A percentile compares a stretch with the other conserved stretches of the same genome.
These are phyloP conservation scores for Hybos culiciformis DNA, from an alignment of 2,888 invertebrate genomes.

Conservation along the genomic window DNA sequence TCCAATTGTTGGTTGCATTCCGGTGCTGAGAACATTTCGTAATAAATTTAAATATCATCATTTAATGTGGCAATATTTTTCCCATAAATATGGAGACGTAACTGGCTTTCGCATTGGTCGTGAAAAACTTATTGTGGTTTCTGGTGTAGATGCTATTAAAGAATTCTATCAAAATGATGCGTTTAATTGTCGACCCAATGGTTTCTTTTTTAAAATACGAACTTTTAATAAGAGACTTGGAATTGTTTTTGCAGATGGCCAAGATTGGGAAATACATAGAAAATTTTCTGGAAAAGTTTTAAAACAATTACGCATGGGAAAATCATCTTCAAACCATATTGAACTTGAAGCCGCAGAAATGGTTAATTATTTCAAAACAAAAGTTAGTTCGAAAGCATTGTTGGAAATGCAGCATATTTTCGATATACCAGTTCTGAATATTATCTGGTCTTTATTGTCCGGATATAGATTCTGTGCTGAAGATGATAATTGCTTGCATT, in stretches of 20 bases:
- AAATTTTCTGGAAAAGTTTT: slow-evolving; percentile 52
- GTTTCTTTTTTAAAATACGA: slow-evolving; percentile 51
- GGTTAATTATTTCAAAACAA: slow-evolving; percentile 34
- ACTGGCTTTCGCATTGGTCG: slow-evolving; percentile 51
- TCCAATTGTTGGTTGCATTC: slow-evolving; percentile 41
- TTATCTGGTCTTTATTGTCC: slow-evolving; percentile 55
- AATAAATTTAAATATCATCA: slow-evolving; percentile 37
- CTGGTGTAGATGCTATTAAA: slow-evolving; percentile 45
- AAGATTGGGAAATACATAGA: slow-evolving; percentile 50
- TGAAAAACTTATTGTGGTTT: slow-evolving; percentile 46
- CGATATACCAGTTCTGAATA: slow-evolving; percentile 50
- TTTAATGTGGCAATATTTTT: slow-evolving; percentile 45
- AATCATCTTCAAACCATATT: slow-evolving; percentile 38
- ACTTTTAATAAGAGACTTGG: slow-evolving; percentile 53
- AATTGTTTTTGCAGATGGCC: slow-evolving; percentile 54
- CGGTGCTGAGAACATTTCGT: slow-evolving; percentile 28
- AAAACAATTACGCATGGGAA: slow-evolving; percentile 49
- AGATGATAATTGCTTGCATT: slow-evolving; percentile 40
- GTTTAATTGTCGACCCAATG: slow-evolving; percentile 57
- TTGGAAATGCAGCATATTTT: slow-evolving; percentile 41
- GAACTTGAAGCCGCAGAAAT: slow-evolving; percentile 42
- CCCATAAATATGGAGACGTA: slow-evolving; percentile 46
- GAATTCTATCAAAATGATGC: slow-evolving; percentile 47
- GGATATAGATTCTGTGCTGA: slow-evolving; percentile 45
- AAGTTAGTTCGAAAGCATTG: slow-evolving; percentile 22